Evolutionary conservation across 2,888 invertebrate genomes (phyloP), one percentile per base, ranked within the genome.

Genomic region (Drosophila recens): DNA sequence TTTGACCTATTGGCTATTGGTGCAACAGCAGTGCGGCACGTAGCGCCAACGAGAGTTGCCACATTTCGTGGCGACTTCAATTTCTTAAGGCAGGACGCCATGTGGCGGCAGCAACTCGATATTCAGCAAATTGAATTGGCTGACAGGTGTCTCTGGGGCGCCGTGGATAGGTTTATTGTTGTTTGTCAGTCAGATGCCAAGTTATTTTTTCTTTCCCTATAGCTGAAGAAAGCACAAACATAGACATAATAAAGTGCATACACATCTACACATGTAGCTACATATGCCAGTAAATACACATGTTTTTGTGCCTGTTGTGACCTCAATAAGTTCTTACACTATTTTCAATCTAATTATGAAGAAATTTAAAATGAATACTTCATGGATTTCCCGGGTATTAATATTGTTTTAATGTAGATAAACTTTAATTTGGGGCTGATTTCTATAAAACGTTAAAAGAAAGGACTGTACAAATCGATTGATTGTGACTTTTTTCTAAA

Each of bases 111-210:
- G 67, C 71, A 67, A 65, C 58, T 69, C 66, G 56, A 79, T 79
- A 65, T 79, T 61, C 36, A 65, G 46, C 67, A 82, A 75, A 80
- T 82, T 79, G 68, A 81, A 82, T 79, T 76, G 72, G 72, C 72
- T 77, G 86, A 83, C 86, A 86, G 81, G 81, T 81, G 81, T 80
- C 85, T 75, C 77, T 68, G 52, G 80, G 64, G 80, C 45, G 58
- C 51, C 54, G 46, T 62, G 62, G 33, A 70, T 63, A 61, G 56
- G 34, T 67, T 71, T 67, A 63, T 70, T 54, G 53, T 54, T 66
- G 62, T 72, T 63, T 75, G 59, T 54, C 61, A 51, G 63, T 64
- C 57, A 53, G 46, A 36, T 69, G 67, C 36, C 63, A 52, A 65
- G 34, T 51, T 48, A n/a, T 43, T 45, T 23, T 17, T 34, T 49